Conservation (phyloP, 2,797 vertebrate genomes). For the Nasua narica region DNA sequence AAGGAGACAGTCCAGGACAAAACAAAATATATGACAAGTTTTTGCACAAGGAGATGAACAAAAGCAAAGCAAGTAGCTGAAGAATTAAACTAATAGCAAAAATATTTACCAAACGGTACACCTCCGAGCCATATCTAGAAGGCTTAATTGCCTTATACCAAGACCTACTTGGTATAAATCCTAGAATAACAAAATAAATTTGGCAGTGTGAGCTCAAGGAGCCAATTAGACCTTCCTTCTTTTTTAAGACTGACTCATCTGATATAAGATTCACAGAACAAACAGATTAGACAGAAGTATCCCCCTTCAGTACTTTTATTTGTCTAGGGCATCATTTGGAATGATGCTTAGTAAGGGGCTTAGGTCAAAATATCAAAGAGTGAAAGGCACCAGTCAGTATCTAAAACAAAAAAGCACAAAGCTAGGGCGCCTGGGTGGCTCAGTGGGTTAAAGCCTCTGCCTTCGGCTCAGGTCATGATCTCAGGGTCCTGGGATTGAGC, state of each 20-base stretch:
- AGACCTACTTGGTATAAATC: background rate
- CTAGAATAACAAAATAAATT: background rate
- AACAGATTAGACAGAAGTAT: background rate
- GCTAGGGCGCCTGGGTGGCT: background rate
- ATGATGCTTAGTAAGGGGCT: background rate
- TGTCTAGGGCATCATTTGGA: background rate
- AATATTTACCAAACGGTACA: background rate
- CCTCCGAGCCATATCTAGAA: background rate
- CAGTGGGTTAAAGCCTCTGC: too few species aligned
- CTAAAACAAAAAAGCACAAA: background rate
- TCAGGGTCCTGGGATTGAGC: too few species aligned
- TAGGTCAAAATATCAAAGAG: background rate
- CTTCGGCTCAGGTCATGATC: too few species aligned
- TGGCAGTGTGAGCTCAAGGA: background rate
- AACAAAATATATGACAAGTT: background rate
- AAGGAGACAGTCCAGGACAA: background rate
- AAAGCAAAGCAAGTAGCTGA: background rate
- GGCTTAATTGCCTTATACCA: background rate
- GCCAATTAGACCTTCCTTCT: background rate
- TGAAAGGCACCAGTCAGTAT: background rate
- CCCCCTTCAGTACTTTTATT: background rate
- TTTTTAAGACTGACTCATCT: background rate
- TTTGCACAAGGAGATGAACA: background rate
- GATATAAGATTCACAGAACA: background rate
- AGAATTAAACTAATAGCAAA: conserved; percentile 20